Evolutionary conservation across 2,797 vertebrate species (phyloP).

Genomic region (Poeciliopsis paucimaculata): DNA sequence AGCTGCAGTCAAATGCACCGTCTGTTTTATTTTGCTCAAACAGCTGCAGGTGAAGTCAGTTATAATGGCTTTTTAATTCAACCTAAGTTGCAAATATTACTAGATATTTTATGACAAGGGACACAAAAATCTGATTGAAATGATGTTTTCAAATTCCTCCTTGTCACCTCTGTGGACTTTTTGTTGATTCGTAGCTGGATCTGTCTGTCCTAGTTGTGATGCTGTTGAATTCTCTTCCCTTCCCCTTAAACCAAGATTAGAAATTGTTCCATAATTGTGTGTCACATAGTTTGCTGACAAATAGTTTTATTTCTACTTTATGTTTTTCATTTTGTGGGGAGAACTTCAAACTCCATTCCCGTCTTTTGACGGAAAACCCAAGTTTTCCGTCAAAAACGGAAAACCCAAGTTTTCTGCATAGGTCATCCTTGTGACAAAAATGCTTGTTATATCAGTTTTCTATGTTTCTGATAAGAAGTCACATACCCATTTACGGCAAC

Average conservation of each 20-base stretch:
- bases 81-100: neutral
- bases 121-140: neutral
- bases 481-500: neutral
- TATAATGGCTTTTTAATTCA: neutral
- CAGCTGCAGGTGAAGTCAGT: neutral
- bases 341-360: neutral
- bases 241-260: neutral
- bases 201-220: neutral
- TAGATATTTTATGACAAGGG: neutral
- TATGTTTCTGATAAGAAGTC: neutral
- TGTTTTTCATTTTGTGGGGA: neutral
- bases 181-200: neutral
- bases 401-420: neutral
- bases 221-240: neutral
- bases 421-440: neutral
- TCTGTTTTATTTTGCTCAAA: neutral
- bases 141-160: neutral
- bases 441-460: neutral
- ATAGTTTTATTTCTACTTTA: neutral
- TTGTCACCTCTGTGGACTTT: neutral
- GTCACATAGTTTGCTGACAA: neutral
- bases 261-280: neutral
- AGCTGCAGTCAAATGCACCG: neutral
- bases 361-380: neutral
- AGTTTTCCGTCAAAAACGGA: neutral